Percentiles rank a stretch among this genome's conserved stretches.
Evolutionary conservation across 2,888 invertebrate species (phyloP).

Genomic region (Pseudococcus viburni): DNA sequence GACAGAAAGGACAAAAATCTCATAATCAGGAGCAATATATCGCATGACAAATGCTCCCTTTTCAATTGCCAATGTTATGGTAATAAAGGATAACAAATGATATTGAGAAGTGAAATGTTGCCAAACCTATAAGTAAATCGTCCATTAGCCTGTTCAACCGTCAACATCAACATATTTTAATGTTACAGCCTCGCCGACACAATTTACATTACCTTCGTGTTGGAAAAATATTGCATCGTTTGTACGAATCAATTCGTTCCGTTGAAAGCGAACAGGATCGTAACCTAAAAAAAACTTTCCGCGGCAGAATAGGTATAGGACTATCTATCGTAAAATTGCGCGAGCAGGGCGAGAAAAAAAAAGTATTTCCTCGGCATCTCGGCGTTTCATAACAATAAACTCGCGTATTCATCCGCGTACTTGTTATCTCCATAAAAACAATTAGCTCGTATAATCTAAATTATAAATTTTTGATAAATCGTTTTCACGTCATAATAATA

Average conservation of each 20-base stretch:
- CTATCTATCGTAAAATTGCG: neutral
- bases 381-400: conserved; percentile 1
- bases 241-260: conserved; percentile 13
- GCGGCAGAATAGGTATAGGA: neutral
- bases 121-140: conserved; percentile 32
- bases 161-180: conserved; percentile 29
- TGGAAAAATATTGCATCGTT: conserved; percentile 16
- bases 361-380: conserved; percentile 3
- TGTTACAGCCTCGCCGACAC: conserved; percentile 10
- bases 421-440: conserved; percentile 20
- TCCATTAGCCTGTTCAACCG: conserved; percentile 32
- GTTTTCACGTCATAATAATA: conserved; percentile 10
- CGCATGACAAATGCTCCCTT: conserved; percentile 32
- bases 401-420: conserved; percentile 1
- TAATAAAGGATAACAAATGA: conserved; percentile 55
- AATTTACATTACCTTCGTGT: conserved; percentile 35
- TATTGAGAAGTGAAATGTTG: conserved; percentile 41
- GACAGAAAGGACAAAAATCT: conserved; percentile 15
- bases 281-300: neutral
- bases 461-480: conserved; percentile 25
- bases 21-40: conserved; percentile 21
- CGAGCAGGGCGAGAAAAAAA: neutral
- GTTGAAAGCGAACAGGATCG: conserved; percentile 9
- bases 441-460: conserved; percentile 3
- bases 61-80: conserved; percentile 44